Evolutionary conservation across 2,888 invertebrate species (phyloP).

Genomic region (Lucinisca nassula): DNA sequence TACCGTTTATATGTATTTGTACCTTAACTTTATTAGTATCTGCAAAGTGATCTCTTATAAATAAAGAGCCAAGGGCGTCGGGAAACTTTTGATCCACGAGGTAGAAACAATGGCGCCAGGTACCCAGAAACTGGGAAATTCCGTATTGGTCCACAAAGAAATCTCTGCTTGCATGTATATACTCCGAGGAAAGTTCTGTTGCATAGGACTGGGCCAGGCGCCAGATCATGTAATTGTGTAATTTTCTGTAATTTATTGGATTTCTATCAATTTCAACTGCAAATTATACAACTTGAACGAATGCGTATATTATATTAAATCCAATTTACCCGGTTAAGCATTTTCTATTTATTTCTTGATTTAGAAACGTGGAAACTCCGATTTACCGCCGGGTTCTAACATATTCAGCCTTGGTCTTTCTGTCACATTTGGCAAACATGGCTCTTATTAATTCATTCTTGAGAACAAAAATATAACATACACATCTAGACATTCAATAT

Average conservation of each 20-base stretch:
- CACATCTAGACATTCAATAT: too few relatives aligned
- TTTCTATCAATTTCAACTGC: too few relatives aligned
- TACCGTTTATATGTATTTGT: background rate
- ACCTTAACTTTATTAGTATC: constrained; percentile 81
- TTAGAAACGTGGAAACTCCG: too few relatives aligned
- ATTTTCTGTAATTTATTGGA: constrained; percentile 86
- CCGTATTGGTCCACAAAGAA: constrained; percentile 80
- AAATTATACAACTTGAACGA: too few relatives aligned
- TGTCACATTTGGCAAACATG: too few relatives aligned
- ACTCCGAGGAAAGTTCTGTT: constrained; percentile 89
- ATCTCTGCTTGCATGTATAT: constrained; percentile 82
- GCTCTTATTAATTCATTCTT: too few relatives aligned
- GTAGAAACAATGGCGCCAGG: constrained; percentile 79
- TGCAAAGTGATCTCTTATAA: constrained; percentile 75
- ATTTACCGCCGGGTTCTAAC: too few relatives aligned
- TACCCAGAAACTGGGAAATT: constrained; percentile 75
- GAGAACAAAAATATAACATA: too few relatives aligned
- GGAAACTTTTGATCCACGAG: constrained; percentile 68
- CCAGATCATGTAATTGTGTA: constrained; percentile 91
- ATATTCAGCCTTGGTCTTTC: too few relatives aligned
- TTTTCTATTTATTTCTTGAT: too few relatives aligned
- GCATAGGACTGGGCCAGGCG: constrained; percentile 89
- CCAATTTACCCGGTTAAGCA: too few relatives aligned
- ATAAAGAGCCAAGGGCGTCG: constrained; percentile 81
- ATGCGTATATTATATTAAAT: too few relatives aligned